phyloP scores from a whole-genome alignment of 2,113 vertebrate species.

The Tor tambroides region DNA sequence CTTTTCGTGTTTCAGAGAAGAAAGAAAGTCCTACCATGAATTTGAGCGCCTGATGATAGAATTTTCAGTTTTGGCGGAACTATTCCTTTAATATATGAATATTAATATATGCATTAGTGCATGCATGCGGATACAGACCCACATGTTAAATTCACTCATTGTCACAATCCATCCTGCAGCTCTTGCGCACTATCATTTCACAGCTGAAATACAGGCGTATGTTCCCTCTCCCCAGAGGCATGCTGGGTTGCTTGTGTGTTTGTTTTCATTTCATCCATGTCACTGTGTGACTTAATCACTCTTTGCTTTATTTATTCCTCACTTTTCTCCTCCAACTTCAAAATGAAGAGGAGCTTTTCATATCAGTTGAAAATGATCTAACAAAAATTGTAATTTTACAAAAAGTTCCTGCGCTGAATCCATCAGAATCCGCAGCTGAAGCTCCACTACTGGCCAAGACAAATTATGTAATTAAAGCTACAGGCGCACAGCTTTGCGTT shows the following conservation, averaged over 20 bases:
- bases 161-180: slow-evolving; percentile 24
- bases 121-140: neutral
- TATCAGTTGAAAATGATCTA: neutral
- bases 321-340: neutral
- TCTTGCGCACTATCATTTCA: slow-evolving; percentile 19
- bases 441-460: neutral
- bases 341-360: neutral
- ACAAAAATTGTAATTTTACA: neutral
- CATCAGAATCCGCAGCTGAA: neutral
- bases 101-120: slow-evolving; percentile 1
- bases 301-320: slow-evolving; percentile 20
- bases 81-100: neutral
- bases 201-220: slow-evolving; percentile 41
- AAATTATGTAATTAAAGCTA: slow-evolving; percentile 38
- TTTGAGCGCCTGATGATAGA: neutral
- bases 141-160: neutral
- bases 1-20: neutral
- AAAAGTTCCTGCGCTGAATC: neutral
- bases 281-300: neutral
- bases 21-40: neutral
- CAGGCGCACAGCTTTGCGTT: neutral
- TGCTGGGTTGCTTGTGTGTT: slow-evolving; percentile 9
- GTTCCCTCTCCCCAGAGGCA: slow-evolving; percentile 29
- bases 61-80: neutral
- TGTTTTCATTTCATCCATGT: slow-evolving; percentile 22